A percentile compares a stretch with the other conserved stretches of the same genome.
These are phyloP conservation scores for Botia almorhae DNA, from an alignment of 2,797 vertebrate species.

Conservation along the genomic window DNA sequence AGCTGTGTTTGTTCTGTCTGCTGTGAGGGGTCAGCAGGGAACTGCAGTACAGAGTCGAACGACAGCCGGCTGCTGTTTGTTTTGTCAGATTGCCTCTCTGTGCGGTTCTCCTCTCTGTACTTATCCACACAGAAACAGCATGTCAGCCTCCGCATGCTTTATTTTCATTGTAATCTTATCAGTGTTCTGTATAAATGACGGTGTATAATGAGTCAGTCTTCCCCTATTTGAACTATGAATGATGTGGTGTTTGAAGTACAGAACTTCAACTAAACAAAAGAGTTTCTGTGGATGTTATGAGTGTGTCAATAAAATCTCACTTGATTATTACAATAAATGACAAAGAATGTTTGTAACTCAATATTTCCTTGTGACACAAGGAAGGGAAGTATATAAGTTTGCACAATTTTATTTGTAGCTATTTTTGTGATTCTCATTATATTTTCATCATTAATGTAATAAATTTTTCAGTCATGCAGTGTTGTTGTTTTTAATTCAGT, in stretches of 20 bases:
- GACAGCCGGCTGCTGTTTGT: slow-evolving; percentile 53
- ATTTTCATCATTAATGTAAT: too few species aligned
- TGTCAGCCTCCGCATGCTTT: slow-evolving; percentile 36
- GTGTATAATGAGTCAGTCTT: slow-evolving; percentile 27
- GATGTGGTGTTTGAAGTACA: not conserved
- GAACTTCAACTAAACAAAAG: too few species aligned
- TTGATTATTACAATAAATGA: too few species aligned
- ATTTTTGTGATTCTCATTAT: too few species aligned
- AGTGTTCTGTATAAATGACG: slow-evolving; percentile 37
- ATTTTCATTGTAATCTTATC: slow-evolving; percentile 56
- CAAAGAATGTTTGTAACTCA: too few species aligned
- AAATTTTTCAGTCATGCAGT: too few species aligned
- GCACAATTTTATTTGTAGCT: too few species aligned
- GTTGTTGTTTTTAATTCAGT: not conserved
- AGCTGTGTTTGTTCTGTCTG: slow-evolving; percentile 54
- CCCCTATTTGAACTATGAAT: slow-evolving; percentile 12
- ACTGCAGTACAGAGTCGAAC: slow-evolving; percentile 34
- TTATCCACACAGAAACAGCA: slow-evolving; percentile 35
- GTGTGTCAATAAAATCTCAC: not conserved
- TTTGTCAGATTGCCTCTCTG: slow-evolving; percentile 57
- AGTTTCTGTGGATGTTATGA: too few species aligned
- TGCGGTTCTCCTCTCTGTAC: slow-evolving; percentile 48
- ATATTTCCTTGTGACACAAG: too few species aligned
- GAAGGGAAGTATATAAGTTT: too few species aligned
- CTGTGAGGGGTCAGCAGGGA: slow-evolving; percentile 53